Evolutionary conservation across 37 sponge, comb jelly and placozoan genomes (phyloP).

Genomic region (Crambe crambe): DNA sequence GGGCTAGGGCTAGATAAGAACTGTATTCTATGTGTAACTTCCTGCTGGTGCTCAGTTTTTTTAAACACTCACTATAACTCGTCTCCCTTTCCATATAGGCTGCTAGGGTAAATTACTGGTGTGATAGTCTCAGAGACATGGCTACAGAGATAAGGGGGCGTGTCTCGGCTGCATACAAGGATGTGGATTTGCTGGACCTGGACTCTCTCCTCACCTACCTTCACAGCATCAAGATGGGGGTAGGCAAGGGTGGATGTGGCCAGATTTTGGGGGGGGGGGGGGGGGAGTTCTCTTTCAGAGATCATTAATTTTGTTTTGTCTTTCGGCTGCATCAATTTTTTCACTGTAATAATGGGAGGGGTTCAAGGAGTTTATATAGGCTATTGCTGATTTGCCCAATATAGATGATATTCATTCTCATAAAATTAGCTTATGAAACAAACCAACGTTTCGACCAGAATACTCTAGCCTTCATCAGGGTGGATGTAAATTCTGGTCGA

Average conservation of each 20-base stretch:
- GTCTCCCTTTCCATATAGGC: slow-evolving; percentile 28
- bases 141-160: slow-evolving; percentile 39
- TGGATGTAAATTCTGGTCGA: no score
- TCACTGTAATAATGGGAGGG: no score
- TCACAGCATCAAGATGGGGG: background rate
- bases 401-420: no score
- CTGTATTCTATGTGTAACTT: no score
- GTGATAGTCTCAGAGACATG: slow-evolving; percentile 20
- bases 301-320: background rate
- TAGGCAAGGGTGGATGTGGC: background rate
- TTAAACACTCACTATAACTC: background rate
- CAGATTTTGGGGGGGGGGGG: background rate
- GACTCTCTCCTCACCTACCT: slow-evolving; percentile 47
- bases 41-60: no score
- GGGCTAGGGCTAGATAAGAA: no score
- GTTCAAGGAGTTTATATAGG: no score
- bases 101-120: slow-evolving; percentile 42
- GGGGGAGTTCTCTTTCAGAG: background rate
- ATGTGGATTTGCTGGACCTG: slow-evolving; percentile 39
- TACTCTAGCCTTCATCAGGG: no score
- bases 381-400: no score
- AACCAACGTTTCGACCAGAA: no score
- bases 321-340: no score
- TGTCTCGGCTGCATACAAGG: slow-evolving; percentile 28
- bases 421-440: no score